Evolutionary conservation across 1,140 invertebrate genomes (phyloP), one percentile per base, ranked within the genome.

Genomic region (Stenopsyche tienmushanensis): DNA sequence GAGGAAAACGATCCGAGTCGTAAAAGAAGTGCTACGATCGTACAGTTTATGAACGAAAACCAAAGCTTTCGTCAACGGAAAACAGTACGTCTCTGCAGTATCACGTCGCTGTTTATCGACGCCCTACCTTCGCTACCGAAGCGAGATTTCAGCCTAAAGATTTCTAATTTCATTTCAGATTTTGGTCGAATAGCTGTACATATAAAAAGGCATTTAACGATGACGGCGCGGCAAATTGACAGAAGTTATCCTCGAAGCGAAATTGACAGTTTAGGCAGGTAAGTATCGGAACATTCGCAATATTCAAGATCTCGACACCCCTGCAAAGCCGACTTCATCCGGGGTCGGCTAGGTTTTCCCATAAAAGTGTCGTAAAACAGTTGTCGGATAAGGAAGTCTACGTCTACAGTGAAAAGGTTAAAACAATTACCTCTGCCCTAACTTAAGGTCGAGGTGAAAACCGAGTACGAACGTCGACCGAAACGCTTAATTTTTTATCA

Each of bases 301-400:
- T 34, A 34, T 34, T 5, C 29, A 13, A 13, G 29, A 13, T 13
- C 29, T 34, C 5, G 29, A 42, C 53, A 57, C 13, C 53, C 53
- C 53, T 57, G 53, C 17, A 29, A 53, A 53, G 50, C 50, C 24
- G 18, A 53, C 50, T 53, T 53, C 50, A 53, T 53, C 50, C 50
- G 26, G 50, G 50, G 50, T 42, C 34, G 53, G 50, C 50, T 24
- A 29, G 23, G 50, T 59, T 59, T 62, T 50, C 44, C 21, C 59
- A 39, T 62, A 62, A 62, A 50, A 62, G 25, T 49, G 47, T 50
- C 59, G 59, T 62, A 62, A 62, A 62, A 62, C 44, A 45, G 26
- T 47, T 50, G 59, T 50, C 59, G 59, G 44, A 62, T 41, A 50
- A 62, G 23, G 47, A 17, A 62, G 34, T 49, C 44, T 39, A 21